Evolutionary conservation across 2,113 vertebrate species (phyloP).

Genomic region (Lontra canadensis): DNA sequence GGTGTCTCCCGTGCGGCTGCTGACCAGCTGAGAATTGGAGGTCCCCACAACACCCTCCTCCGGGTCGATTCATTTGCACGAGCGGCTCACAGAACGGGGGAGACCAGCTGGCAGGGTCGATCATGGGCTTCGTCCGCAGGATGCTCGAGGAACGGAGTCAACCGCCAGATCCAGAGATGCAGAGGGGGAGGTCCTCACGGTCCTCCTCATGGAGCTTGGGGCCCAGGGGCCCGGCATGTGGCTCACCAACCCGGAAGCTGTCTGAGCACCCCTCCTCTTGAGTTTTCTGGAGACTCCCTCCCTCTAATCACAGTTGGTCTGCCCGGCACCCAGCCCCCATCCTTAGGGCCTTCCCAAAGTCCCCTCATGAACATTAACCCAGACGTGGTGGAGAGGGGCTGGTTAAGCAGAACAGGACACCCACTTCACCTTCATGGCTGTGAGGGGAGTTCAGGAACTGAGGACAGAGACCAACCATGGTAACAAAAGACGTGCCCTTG

Average conservation of each 20-base stretch:
- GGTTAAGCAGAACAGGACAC: not conserved
- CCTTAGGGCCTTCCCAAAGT: not conserved
- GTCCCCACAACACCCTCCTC: not conserved
- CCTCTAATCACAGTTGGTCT: not conserved
- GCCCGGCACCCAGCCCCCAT: too few species aligned
- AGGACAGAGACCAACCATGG: not conserved
- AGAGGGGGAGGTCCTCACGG: too few species aligned
- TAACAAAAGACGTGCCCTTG: not conserved
- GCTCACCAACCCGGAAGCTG: not conserved
- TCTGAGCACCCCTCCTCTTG: not conserved
- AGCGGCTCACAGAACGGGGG: not conserved
- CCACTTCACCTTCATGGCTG: not conserved
- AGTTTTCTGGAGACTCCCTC: not conserved
- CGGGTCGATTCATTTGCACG: not conserved
- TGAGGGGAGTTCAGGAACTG: not conserved
- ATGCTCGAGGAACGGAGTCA: too few species aligned
- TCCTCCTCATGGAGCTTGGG: not conserved
- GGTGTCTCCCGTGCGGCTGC: not conserved
- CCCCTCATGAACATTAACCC: not conserved
- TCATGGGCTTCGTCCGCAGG: not conserved
- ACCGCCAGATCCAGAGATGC: not conserved
- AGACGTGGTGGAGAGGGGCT: not conserved
- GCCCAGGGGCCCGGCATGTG: not conserved
- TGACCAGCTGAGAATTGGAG: fast-evolving
- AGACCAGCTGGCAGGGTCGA: not conserved